Conservation (phyloP, 2,888 invertebrate species). For the Deroplatys truncata region DNA sequence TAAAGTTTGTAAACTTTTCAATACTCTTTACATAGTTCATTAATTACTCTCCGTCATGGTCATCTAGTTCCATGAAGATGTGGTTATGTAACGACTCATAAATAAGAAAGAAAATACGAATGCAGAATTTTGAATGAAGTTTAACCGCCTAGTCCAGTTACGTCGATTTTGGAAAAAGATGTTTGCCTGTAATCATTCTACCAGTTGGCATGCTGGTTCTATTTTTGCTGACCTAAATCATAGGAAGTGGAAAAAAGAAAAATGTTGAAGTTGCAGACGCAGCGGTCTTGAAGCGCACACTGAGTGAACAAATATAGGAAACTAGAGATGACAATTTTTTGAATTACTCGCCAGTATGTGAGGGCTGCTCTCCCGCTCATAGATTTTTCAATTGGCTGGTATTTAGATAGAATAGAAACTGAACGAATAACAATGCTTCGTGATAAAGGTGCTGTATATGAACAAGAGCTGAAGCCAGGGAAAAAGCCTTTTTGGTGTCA, state of each 20-base stretch:
- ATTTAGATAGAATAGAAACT: slow-evolving; percentile 64
- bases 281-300: slow-evolving; percentile 18
- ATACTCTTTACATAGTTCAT: too few species aligned
- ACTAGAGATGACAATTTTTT: slow-evolving; percentile 50
- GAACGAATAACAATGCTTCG: slow-evolving; percentile 67
- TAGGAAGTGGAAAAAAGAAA: slow-evolving; percentile 62
- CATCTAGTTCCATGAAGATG: too few species aligned
- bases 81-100: too few species aligned
- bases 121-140: slow-evolving; percentile 58
- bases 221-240: slow-evolving; percentile 71
- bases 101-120: too few species aligned
- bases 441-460: slow-evolving; percentile 76
- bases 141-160: slow-evolving; percentile 37
- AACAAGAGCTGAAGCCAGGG: slow-evolving; percentile 59
- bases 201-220: slow-evolving; percentile 53
- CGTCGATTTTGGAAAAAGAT: slow-evolving; percentile 53
- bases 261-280: slow-evolving; percentile 31
- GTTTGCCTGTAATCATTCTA: slow-evolving; percentile 63
- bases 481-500: slow-evolving; percentile 68
- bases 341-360: slow-evolving; percentile 52
- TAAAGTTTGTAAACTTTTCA: too few species aligned
- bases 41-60: too few species aligned
- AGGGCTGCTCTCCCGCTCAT: slow-evolving; percentile 52
- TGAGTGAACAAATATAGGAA: slow-evolving; percentile 20
- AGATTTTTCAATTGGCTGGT: slow-evolving; percentile 59